Evolutionary conservation across 2,888 invertebrate species (phyloP), one percentile per base, ranked within the genome.

Genomic region (Xiphydria camelus): DNA sequence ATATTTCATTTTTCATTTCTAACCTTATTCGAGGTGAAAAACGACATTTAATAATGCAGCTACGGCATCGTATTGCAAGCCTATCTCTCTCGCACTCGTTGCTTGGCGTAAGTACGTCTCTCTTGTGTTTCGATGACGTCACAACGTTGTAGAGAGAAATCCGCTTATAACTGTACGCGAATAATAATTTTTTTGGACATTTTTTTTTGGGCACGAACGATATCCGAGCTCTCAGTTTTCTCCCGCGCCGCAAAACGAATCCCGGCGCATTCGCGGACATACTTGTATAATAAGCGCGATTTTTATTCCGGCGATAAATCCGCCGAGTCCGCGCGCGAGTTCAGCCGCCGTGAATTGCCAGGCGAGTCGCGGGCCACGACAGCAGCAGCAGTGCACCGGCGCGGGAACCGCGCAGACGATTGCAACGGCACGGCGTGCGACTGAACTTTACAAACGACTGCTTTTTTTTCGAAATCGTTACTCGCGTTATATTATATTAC

Each of bases 271-370:
- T 17, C n/a, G 15, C 9, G 14, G 29, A 37, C 29, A 37, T 36
- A 43, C 43, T 37, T 37, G 43, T 37, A 43, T 43, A 43, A 43
- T 43, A 23, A 37, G 36, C 37, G 43, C 37, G 43, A 43, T 43
- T 43, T 43, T 43, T 43, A 43, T 43, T 43, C 43, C 23, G 14
- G 29, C 31, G 35, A 43, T 43, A 43, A 43, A 43, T 43, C 37
- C n/a, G n/a, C 37, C 32, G 43, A 21, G 14, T 6, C 26, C 26
- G 12, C 31, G 31, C 21, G 37, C 17, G 43, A 43, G 31, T 43
- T 43, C 31, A 43, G 31, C 43, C 32, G 43, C 43, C n/a, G n/a
- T n/a, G 37, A 43, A 43, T 43, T 43, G 43, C 43, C 31, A 38
- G n/a, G 26, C 43, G 37, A 43, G 36, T 26, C 4, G 10, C 12